Conservation (phyloP, 2,113 vertebrate genomes). For the Morone chrysops region DNA sequence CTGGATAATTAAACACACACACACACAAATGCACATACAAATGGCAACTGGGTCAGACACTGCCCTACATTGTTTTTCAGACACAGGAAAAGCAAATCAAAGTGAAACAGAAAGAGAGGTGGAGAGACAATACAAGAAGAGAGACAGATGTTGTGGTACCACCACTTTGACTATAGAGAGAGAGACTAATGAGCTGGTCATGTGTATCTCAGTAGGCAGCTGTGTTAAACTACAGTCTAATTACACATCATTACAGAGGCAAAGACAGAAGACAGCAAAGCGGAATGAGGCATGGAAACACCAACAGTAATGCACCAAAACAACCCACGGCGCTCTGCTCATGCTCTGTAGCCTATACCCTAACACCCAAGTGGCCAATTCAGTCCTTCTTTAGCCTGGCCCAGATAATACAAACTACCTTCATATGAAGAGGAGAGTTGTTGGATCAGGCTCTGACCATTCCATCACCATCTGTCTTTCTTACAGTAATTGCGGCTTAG, state of each 20-base stretch:
- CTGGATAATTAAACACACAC: slow-evolving; percentile 76
- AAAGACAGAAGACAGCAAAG: slow-evolving; percentile 44
- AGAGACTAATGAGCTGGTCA: slow-evolving; percentile 64
- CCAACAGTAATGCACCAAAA: slow-evolving; percentile 40
- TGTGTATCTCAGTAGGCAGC: slow-evolving; percentile 38
- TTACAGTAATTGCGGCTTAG: neutral
- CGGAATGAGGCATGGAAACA: slow-evolving; percentile 46
- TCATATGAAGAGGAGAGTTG: neutral
- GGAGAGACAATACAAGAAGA: slow-evolving; percentile 45
- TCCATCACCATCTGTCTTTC: neutral
- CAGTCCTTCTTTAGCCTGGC: slow-evolving; percentile 5
- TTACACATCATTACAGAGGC: slow-evolving; percentile 66
- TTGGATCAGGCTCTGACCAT: slow-evolving; percentile 17
- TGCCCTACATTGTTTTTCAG: slow-evolving; percentile 79
- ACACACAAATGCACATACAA: slow-evolving; percentile 48
- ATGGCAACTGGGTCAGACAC: slow-evolving; percentile 81
- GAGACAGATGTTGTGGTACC: slow-evolving; percentile 64
- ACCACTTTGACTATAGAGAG: slow-evolving; percentile 41
- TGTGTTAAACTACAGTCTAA: slow-evolving; percentile 67
- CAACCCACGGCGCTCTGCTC: slow-evolving; percentile 19
- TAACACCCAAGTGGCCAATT: slow-evolving; percentile 41
- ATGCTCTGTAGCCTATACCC: slow-evolving; percentile 9
- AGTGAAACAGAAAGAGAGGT: slow-evolving; percentile 48
- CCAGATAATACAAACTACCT: slow-evolving; percentile 1
- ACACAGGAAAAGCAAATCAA: slow-evolving; percentile 72